These are phyloP conservation scores for Rhagonycha fulva DNA, from an alignment of 2,888 invertebrate species.

Conservation along the genomic window DNA sequence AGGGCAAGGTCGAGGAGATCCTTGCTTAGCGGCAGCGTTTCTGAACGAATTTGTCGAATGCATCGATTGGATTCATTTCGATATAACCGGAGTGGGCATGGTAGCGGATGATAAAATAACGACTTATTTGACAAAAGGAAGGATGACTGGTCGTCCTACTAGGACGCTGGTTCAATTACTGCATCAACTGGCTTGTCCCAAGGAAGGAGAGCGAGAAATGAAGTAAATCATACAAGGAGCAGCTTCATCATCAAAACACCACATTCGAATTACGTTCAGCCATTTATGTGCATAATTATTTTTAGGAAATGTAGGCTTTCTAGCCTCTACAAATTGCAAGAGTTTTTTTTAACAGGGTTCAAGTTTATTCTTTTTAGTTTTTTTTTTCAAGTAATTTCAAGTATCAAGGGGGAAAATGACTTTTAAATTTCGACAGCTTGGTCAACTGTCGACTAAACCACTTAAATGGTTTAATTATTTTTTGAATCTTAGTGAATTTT, in stretches of 20 bases:
- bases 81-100: conserved; percentile 59
- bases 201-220: conserved; percentile 44
- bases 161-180: conserved; percentile 57
- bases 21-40: conserved; percentile 53
- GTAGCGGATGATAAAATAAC: conserved; percentile 34
- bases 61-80: conserved; percentile 65
- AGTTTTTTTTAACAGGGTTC: conserved; percentile 26
- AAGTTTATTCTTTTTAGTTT: conserved; percentile 10
- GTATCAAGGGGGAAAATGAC: conserved; percentile 34
- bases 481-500: conserved; percentile 24
- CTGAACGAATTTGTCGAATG: conserved; percentile 60
- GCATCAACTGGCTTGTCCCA: conserved; percentile 53
- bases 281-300: conserved; percentile 8
- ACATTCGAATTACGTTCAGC: background rate
- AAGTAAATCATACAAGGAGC: conserved; percentile 31
- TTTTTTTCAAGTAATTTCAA: conserved; percentile 23
- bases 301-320: conserved; percentile 16
- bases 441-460: conserved; percentile 42
- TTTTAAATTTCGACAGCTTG: conserved; percentile 39
- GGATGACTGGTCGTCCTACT: conserved; percentile 59
- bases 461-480: conserved; percentile 21
- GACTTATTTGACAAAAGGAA: conserved; percentile 59
- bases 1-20: conserved; percentile 49
- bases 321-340: conserved; percentile 26
- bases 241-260: conserved; percentile 9